Evolutionary conservation across 2,113 vertebrate genomes (phyloP).

Genomic region (Phylloscopus trochilus): DNA sequence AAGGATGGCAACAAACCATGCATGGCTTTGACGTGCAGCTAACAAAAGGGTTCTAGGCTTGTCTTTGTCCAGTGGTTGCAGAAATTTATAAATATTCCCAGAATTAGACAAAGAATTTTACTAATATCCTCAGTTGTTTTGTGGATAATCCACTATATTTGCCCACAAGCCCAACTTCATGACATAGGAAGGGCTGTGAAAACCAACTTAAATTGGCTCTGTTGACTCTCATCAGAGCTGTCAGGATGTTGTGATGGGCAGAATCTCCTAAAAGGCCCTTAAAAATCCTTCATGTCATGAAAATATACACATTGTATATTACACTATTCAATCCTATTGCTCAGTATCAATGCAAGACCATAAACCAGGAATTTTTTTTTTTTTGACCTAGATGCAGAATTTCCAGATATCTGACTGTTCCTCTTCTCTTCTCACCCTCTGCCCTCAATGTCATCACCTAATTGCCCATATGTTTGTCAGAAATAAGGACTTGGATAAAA

Average conservation of each 20-base stretch:
- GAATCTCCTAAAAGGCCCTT: background rate
- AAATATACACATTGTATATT: background rate
- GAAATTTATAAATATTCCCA: background rate
- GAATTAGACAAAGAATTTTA: background rate
- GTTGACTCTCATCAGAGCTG: background rate
- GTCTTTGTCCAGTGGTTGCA: background rate
- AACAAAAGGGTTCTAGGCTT: background rate
- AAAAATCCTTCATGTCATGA: background rate
- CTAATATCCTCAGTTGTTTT: background rate
- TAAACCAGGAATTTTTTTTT: background rate
- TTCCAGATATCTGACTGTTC: background rate
- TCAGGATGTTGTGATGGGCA: background rate
- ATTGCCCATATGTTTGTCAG: background rate
- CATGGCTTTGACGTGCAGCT: background rate
- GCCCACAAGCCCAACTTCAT: background rate
- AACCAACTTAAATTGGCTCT: background rate
- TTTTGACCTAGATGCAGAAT: background rate
- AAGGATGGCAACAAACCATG: background rate
- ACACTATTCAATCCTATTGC: background rate
- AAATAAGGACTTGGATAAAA: background rate
- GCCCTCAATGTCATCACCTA: background rate
- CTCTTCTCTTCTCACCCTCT: background rate
- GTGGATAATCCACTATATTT: background rate
- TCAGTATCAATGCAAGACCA: background rate
- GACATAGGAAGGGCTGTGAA: background rate